Percentiles rank a stretch among this genome's conserved stretches.
Evolutionary conservation across 2,888 invertebrate species (phyloP).

Genomic region (Rhagonycha lutea): DNA sequence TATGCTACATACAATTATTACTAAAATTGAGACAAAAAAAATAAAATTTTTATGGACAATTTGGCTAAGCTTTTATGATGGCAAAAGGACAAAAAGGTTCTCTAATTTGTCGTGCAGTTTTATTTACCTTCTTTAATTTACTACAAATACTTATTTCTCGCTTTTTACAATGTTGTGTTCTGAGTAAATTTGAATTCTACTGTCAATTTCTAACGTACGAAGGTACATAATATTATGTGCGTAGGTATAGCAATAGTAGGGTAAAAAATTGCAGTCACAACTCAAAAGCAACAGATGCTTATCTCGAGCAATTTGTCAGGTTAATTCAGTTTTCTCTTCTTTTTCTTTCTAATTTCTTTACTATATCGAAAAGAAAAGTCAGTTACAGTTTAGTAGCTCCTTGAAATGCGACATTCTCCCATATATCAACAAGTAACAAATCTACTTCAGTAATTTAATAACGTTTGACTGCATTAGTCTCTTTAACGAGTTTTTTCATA

Average conservation of each 20-base stretch:
- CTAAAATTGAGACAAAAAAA: not conserved
- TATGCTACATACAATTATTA: no score
- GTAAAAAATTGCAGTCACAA: not conserved
- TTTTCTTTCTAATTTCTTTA: not conserved
- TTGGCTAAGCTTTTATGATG: not conserved
- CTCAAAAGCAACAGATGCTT: constrained; percentile 1
- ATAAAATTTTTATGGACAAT: not conserved
- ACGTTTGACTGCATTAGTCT: constrained; percentile 1
- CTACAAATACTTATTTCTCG: not conserved
- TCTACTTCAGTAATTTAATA: constrained; percentile 9
- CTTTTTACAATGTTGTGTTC: not conserved
- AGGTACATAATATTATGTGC: not conserved
- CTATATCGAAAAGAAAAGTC: not conserved
- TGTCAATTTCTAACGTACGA: not conserved
- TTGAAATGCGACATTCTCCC: not conserved
- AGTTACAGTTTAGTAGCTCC: not conserved
- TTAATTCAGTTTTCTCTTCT: constrained; percentile 1
- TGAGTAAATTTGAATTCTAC: not conserved
- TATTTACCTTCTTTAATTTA: not conserved
- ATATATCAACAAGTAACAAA: constrained; percentile 3
- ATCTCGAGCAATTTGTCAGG: not conserved
- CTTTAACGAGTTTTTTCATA: not conserved
- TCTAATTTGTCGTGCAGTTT: not conserved
- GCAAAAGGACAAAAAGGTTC: not conserved
- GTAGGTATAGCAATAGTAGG: not conserved